Conservation (phyloP, 1,140 invertebrate species). For the Rhopalosiphum padi region DNA sequence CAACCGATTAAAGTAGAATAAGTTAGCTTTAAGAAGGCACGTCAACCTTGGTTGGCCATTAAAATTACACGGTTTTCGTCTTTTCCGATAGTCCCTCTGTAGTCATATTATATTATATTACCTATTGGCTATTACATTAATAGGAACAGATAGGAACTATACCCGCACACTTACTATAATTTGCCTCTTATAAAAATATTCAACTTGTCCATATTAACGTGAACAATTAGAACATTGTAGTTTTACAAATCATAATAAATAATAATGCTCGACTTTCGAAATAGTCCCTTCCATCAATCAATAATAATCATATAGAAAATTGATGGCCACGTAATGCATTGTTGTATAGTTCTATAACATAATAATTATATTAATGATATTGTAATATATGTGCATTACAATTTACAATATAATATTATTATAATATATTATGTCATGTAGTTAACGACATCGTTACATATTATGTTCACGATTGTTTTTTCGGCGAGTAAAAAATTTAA, state of each 20-base stretch:
- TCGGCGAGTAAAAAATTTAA: neutral
- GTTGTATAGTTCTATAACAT: neutral
- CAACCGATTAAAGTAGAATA: neutral
- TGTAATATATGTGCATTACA: neutral
- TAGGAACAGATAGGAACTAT: neutral
- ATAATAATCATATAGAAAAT: neutral
- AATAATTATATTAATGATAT: conserved; percentile 1
- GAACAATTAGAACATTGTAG: neutral
- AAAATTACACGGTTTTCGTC: neutral
- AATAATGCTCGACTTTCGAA: neutral
- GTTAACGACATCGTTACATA: neutral
- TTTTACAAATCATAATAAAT: neutral
- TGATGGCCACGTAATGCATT: neutral
- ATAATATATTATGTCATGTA: neutral
- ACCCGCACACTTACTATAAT: neutral
- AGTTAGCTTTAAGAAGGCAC: neutral
- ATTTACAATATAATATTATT: neutral
- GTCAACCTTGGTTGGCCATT: neutral
- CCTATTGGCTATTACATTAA: too few relatives aligned
- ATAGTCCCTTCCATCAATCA: neutral
- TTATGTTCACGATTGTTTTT: neutral
- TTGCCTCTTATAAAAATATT: neutral
- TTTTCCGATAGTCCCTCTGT: neutral
- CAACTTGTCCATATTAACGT: neutral
- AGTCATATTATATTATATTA: too few relatives aligned